Evolutionary conservation across 2,797 vertebrate species (phyloP), one percentile per base, ranked within the genome.

Genomic region (Rhincodon typus): DNA sequence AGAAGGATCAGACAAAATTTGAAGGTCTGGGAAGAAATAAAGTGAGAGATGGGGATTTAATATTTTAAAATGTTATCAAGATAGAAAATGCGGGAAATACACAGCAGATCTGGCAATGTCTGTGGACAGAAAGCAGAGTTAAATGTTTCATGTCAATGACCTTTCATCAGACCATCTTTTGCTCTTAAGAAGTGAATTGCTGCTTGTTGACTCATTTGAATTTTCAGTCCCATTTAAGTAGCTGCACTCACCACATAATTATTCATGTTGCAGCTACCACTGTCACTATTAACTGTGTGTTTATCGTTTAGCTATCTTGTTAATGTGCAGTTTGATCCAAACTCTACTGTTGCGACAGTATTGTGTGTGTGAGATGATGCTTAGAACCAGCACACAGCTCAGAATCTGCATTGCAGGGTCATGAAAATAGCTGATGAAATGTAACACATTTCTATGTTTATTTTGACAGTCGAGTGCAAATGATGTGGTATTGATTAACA

Each of bases 331-430:
- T 66, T 90, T 62, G 27, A 90, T 7, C 5, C 10, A 50, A 3
- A 30, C 27, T 57, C 50, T 27, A 46, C 86, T 57, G 23, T 1
- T 90, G 87, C 87, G 30, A 62, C 27, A n/a, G n/a, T 66, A 17
- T 38, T 94, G 90, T 69, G 90, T 69, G 90, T 94, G 90, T 38
- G 62, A 67, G 86, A 30, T 15, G 7, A 8, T 72, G 91, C 66
- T 94, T 70, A 10, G 62, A 42, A 67, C n/a, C 62, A 67, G 57
- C 66, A 17, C 62, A 38, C 62, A 69, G 91, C 67, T 94, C 93
- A 72, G 38, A 94, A 70, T 94, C 93, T 70, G 93, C 66, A 94
- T 46, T 94, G 67, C 93, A 50, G 93, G n/a, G 87, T 30, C 57
- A 90, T 62, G 53, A 62, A 90, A 90, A 4, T 30, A 90, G 57